Conservation (phyloP, 92 coral and sea anemone species). For the Heliopora coerulea region DNA sequence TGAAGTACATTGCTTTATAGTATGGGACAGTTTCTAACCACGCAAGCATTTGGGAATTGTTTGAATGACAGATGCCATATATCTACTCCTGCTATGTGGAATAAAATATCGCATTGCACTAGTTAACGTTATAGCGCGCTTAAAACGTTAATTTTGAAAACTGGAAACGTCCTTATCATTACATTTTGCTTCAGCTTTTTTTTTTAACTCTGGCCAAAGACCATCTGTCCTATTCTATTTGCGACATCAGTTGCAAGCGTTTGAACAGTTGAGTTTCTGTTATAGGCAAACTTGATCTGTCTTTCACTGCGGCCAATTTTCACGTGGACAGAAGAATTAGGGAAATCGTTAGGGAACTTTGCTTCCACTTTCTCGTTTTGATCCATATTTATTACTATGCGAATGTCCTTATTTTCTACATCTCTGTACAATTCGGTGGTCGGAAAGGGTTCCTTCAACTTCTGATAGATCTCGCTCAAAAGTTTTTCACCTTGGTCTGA, state of each 20-base stretch:
- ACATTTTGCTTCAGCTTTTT: too few species aligned
- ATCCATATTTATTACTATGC: background rate
- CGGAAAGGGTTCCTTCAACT: background rate
- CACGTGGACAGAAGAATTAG: background rate
- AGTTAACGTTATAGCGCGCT: too few species aligned
- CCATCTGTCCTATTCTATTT: background rate
- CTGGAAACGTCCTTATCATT: too few species aligned
- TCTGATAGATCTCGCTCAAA: background rate
- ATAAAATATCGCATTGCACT: too few species aligned
- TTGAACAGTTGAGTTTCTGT: background rate
- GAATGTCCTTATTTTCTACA: background rate
- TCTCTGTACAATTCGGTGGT: background rate
- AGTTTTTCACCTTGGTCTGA: background rate
- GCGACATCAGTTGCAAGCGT: background rate
- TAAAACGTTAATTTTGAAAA: too few species aligned
- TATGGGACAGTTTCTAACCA: too few species aligned
- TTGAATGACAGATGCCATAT: too few species aligned
- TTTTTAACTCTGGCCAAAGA: too few species aligned
- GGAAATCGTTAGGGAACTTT: background rate
- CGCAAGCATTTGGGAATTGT: too few species aligned
- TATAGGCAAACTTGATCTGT: background rate
- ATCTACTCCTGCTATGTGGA: too few species aligned
- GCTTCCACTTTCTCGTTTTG: background rate
- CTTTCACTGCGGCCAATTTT: slow-evolving; percentile 16
- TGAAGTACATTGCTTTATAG: too few species aligned